Evolutionary conservation across 2,113 vertebrate genomes (phyloP), one percentile per base, ranked within the genome.

Genomic region (Baryphthengus martii): DNA sequence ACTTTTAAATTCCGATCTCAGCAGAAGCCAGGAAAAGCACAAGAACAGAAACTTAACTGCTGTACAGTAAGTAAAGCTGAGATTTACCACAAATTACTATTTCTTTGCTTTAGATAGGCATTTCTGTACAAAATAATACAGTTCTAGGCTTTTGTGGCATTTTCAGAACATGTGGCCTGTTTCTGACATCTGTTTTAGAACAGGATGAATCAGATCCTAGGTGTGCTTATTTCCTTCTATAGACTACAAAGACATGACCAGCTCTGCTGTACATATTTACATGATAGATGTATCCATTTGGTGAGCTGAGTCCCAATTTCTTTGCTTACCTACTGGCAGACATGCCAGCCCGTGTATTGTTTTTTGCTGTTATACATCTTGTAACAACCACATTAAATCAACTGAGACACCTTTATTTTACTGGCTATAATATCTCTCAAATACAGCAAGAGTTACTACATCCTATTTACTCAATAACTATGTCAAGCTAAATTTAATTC

Each of bases 1-100:
- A 72, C 76, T 92, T 84, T 31, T 56, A 53, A 71, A 86, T 93
- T 94, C 68, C 94, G 44, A 61, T 81, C 68, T 75, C 83, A 88
- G 76, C 61, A 68, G 82, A 44, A 93, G 31, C 19, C 79, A 78
- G 55, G 52, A 96, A 97, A 83, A 90, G 11, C 50, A 31, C 40
- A 70, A 93, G 47, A 63, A 70, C 19, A 53, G 17, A 88, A 78
- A 66, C 6, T 4, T 10, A 45, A 78, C 9, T 49, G 8, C 14
- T 92, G 14, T n/a, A 61, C 40, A 31, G 14, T 31, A 75, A 90
- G 29, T 16, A 21, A 92, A 89, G 44, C 12, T 35, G 35, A 47
- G 24, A 67, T 59, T 84, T 0, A 0, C 10, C 16, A 74, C 20
- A 80, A 88, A n/a, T 74, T 13, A 24, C 7, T 11, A 55, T 63